These are phyloP conservation scores for Tanytarsus gracilentus DNA, from an alignment of 2,888 invertebrate genomes.

Conservation along the genomic window DNA sequence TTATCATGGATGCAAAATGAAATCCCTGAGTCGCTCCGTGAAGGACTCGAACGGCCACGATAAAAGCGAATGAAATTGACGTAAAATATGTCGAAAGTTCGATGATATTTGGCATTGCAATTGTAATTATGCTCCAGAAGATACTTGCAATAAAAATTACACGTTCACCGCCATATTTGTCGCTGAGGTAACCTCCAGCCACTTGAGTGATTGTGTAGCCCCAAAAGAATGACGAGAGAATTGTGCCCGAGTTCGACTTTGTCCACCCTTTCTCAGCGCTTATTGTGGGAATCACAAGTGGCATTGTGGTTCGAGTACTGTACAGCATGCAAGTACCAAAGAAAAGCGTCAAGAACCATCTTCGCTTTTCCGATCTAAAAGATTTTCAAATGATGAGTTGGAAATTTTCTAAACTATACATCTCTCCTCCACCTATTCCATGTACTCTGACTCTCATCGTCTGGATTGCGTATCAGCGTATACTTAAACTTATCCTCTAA, in stretches of 20 bases:
- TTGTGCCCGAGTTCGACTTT: conserved; percentile 59
- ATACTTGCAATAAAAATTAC: conserved; percentile 54
- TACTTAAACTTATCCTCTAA: conserved; percentile 42
- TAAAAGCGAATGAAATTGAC: conserved; percentile 45
- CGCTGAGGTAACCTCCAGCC: conserved; percentile 50
- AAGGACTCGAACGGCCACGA: conserved; percentile 51
- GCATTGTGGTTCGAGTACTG: conserved; percentile 57
- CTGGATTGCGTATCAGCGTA: conserved; percentile 42
- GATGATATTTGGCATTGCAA: conserved; percentile 50
- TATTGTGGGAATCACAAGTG: conserved; percentile 53
- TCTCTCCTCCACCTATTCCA: conserved; percentile 38
- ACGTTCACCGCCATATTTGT: conserved; percentile 55
- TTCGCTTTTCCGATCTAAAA: conserved; percentile 46
- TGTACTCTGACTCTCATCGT: conserved; percentile 38
- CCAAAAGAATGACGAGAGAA: conserved; percentile 64
- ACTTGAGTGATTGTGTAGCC: conserved; percentile 60
- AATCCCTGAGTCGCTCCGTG: conserved; percentile 59
- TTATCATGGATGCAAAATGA: conserved; percentile 62
- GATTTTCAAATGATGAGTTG: conserved; percentile 19
- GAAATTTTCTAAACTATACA: not conserved
- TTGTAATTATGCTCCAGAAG: conserved; percentile 49
- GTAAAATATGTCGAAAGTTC: conserved; percentile 41
- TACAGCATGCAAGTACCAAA: conserved; percentile 57
- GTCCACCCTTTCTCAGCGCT: conserved; percentile 57
- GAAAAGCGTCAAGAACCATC: conserved; percentile 52